These are phyloP conservation scores for Yponomeuta cagnagella DNA, from an alignment of 2,888 invertebrate species.

Conservation along the genomic window DNA sequence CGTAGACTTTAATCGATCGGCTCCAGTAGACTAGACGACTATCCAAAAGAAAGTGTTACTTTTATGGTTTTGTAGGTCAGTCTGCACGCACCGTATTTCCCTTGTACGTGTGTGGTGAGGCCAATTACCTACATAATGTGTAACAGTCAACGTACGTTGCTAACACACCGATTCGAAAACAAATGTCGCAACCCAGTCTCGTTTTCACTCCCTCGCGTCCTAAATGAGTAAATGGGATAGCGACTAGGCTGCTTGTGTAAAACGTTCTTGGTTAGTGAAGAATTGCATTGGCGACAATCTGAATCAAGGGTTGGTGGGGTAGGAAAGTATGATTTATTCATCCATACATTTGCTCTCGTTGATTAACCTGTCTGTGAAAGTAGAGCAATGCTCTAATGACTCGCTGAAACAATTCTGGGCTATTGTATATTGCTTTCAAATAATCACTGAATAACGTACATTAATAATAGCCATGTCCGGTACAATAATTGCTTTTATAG, in stretches of 20 bases:
- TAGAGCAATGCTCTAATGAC: neutral
- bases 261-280: too few relatives aligned
- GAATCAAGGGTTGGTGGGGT: neutral
- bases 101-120: neutral
- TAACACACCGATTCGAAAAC: neutral
- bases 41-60: neutral
- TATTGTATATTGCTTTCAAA: neutral
- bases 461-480: neutral
- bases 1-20: too few relatives aligned
- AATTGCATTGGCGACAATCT: neutral
- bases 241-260: neutral
- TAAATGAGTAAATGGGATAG: neutral
- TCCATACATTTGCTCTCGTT: constrained; percentile 2
- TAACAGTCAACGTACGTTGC: neutral
- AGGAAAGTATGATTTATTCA: neutral
- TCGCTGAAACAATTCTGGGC: neutral
- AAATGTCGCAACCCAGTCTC: neutral
- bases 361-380: neutral
- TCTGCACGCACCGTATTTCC: neutral
- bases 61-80: neutral
- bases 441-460: neutral
- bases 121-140: neutral
- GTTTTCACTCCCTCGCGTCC: neutral
- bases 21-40: too few relatives aligned
- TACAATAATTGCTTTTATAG: neutral